phyloP scores from a whole-genome alignment of 2,888 invertebrate genomes.

The Nomada fucata region DNA sequence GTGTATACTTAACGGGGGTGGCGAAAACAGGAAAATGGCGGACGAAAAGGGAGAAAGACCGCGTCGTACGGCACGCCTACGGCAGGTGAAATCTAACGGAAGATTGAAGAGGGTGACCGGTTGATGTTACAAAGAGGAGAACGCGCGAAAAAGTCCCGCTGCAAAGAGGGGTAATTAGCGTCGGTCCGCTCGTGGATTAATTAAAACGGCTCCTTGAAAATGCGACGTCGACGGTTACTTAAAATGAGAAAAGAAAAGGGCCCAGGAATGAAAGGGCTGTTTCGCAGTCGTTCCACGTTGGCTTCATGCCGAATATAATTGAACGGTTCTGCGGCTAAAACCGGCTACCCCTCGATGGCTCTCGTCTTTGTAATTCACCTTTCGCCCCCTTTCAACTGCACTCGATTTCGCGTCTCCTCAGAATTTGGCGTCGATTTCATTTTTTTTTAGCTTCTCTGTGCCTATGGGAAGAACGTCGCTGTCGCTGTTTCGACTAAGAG shows the following conservation, averaged over 20 bases:
- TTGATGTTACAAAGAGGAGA: slow-evolving; percentile 66
- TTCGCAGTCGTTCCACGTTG: slow-evolving; percentile 25
- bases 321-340: slow-evolving; percentile 22
- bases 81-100: slow-evolving; percentile 62
- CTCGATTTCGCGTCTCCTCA: neutral
- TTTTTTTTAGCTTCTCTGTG: neutral
- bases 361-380: neutral
- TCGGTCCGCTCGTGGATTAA: slow-evolving; percentile 62
- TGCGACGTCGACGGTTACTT: slow-evolving; percentile 42
- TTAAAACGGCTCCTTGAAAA: slow-evolving; percentile 66
- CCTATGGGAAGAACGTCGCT: too few relatives aligned
- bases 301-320: slow-evolving; percentile 31
- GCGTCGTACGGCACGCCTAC: slow-evolving; percentile 31
- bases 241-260: slow-evolving; percentile 30
- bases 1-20: slow-evolving; percentile 28
- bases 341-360: slow-evolving; percentile 12
- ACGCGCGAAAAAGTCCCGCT: slow-evolving; percentile 57
- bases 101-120: slow-evolving; percentile 63
- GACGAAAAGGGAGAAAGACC: slow-evolving; percentile 12
- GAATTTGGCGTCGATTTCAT: neutral
- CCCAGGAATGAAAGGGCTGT: slow-evolving; percentile 39
- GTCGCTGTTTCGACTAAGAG: neutral
- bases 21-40: slow-evolving; percentile 33
- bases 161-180: slow-evolving; percentile 66
- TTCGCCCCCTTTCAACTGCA: neutral